phyloP scores from a whole-genome alignment of 2,888 invertebrate species.

The Entomobrya proxima region DNA sequence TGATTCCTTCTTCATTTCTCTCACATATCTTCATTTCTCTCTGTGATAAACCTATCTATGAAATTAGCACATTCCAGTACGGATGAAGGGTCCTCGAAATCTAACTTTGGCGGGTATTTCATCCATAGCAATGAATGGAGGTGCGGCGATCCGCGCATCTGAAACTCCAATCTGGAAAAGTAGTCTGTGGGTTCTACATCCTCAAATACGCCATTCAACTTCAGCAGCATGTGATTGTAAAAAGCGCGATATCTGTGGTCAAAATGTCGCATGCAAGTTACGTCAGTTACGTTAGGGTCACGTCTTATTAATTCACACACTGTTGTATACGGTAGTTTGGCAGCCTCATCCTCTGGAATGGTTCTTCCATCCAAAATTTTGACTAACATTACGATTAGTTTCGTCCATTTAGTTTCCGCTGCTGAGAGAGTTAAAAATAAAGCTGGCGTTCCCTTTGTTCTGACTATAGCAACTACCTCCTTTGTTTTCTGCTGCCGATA shows the following conservation, averaged over 20 bases:
- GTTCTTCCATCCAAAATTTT: not conserved
- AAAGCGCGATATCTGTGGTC: slow-evolving; percentile 17
- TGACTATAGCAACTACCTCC: slow-evolving; percentile 53
- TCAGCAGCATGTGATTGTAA: not conserved
- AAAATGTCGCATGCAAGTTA: slow-evolving; percentile 54
- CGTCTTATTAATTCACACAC: slow-evolving; percentile 31
- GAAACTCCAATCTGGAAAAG: slow-evolving; percentile 45
- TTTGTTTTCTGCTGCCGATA: slow-evolving; percentile 49
- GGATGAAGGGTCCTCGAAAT: no score
- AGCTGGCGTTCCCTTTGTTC: slow-evolving; percentile 44
- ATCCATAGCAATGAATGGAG: not conserved
- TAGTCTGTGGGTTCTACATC: slow-evolving; percentile 19
- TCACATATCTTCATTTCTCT: no score
- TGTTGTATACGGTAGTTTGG: not conserved
- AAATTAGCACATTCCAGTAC: no score
- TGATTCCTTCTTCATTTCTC: no score
- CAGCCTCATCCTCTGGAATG: slow-evolving; percentile 32
- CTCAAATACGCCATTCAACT: slow-evolving; percentile 28
- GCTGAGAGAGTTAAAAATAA: slow-evolving; percentile 59
- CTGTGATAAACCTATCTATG: no score
- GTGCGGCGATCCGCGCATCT: slow-evolving; percentile 15
- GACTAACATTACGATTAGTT: slow-evolving; percentile 6
- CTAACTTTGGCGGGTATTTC: slow-evolving; percentile 51
- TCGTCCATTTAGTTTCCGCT: slow-evolving; percentile 53
- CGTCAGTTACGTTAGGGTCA: no score